Evolutionary conservation across 1,140 invertebrate species (phyloP).

Genomic region (Drosophila ironensis): DNA sequence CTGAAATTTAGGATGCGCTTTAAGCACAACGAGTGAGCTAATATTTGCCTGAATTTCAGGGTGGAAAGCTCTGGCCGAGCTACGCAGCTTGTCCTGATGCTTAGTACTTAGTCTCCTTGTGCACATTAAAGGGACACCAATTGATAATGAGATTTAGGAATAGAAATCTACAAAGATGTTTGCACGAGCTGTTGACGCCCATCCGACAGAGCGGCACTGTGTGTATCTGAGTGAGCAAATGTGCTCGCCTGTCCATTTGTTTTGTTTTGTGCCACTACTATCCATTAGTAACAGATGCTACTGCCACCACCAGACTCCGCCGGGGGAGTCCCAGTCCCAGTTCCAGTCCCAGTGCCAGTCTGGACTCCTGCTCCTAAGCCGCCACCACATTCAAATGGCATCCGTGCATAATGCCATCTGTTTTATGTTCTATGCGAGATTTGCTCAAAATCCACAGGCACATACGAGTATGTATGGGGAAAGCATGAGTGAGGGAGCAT

Average conservation of each 20-base stretch:
- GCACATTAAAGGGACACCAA: slow-evolving; percentile 65
- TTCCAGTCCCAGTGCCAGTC: background rate
- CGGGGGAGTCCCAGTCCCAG: slow-evolving; percentile 1
- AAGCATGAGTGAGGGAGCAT: slow-evolving; percentile 3
- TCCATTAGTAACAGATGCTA: slow-evolving; percentile 77
- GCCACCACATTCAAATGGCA: slow-evolving; percentile 74
- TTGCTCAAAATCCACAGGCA: slow-evolving; percentile 23
- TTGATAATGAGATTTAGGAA: slow-evolving; percentile 80
- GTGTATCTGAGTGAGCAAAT: slow-evolving; percentile 40
- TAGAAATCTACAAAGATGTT: slow-evolving; percentile 80
- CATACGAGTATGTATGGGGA: slow-evolving; percentile 23
- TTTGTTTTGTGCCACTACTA: slow-evolving; percentile 73
- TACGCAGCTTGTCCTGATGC: too few relatives aligned
- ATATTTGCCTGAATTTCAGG: slow-evolving; percentile 61
- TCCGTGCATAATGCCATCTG: slow-evolving; percentile 17
- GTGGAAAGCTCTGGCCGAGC: too few relatives aligned
- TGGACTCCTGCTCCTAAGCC: slow-evolving; percentile 1
- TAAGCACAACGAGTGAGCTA: too few relatives aligned
- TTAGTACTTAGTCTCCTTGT: too few relatives aligned
- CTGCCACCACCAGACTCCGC: slow-evolving; percentile 65
- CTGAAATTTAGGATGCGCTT: too few relatives aligned
- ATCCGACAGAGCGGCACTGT: slow-evolving; percentile 10
- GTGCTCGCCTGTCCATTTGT: slow-evolving; percentile 72
- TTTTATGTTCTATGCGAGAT: slow-evolving; percentile 15
- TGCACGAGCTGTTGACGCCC: slow-evolving; percentile 74